Evolutionary conservation across 2,797 vertebrate genomes (phyloP), one percentile per base, ranked within the genome.

Genomic region (Lepilemur ruficaudatus): DNA sequence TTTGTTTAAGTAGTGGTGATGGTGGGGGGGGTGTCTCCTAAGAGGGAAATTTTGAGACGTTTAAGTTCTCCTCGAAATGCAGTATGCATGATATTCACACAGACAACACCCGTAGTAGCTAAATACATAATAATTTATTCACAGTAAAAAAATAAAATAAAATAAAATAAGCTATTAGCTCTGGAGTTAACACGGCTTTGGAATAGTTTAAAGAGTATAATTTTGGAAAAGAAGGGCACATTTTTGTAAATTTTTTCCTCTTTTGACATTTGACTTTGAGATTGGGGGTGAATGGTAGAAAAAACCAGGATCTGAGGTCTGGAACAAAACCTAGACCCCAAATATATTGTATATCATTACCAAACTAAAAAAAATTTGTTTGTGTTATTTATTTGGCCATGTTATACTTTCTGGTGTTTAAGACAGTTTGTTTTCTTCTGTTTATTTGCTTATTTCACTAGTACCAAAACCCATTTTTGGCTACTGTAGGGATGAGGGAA

Each of bases 161-260:
- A 91, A 94, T 52, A 73, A 94, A 92, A 81, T 72, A 57, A 96
- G 13, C 41, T 69, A 70, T 41, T 83, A 88, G 82, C 61, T 91
- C 30, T 18, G 73, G 52, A 91, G 43, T 55, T 95, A 89, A 73
- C 22, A 79, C 52, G 59, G 72, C 8, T 87, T 84, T 70, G 20
- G 23, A 67, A 63, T 38, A 76, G 13, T 61, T 89, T 88, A 89
- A 72, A 83, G 18, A 93, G 61, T 65, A 18, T 70, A 48, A 70
- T 89, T 96, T 95, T 65, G 35, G 18, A 80, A 91, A 52, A 82
- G 8, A 85, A 59, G 30, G 4, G 10, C 10, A 48, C 2, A 8
- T 67, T 93, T 91, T 80, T 86, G 2, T 67, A 81, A 81, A 20
- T 76, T 80, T 81, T 20, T 87, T 57, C 57, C 28, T 73, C 48